These are phyloP conservation scores for Allacma fusca DNA, from an alignment of 2,888 invertebrate species.

Conservation along the genomic window DNA sequence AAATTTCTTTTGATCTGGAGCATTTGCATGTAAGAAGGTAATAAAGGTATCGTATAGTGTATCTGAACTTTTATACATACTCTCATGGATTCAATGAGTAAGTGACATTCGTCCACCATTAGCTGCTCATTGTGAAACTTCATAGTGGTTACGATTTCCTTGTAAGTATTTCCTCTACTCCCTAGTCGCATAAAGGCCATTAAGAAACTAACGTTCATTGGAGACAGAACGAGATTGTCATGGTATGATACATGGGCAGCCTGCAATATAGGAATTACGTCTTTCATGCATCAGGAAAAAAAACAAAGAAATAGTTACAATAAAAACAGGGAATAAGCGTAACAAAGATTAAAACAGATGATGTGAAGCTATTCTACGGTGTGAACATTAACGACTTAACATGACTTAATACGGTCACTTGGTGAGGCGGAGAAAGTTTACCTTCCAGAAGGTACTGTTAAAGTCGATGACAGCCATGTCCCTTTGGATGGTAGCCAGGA, in stretches of 20 bases:
- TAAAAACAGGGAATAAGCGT: too few relatives aligned
- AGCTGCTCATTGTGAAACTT: constrained; percentile 1
- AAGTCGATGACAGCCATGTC: not conserved
- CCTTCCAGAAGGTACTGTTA: not conserved
- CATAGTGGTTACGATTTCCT: not conserved
- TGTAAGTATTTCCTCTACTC: not conserved
- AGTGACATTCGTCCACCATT: not conserved
- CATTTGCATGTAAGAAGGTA: too few relatives aligned
- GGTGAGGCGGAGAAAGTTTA: too few relatives aligned
- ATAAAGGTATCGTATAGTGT: too few relatives aligned
- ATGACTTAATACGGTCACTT: too few relatives aligned
- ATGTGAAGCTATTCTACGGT: too few relatives aligned
- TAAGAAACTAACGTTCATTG: constrained; percentile 1
- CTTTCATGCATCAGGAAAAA: too few relatives aligned
- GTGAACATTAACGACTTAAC: too few relatives aligned
- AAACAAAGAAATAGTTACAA: too few relatives aligned
- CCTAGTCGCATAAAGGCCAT: not conserved
- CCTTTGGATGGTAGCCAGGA: not conserved
- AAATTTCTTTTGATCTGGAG: too few relatives aligned
- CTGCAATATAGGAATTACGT: too few relatives aligned
- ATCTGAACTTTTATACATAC: not conserved
- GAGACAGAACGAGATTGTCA: constrained; percentile 1
- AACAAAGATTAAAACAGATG: too few relatives aligned
- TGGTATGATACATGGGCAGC: constrained; percentile 1
- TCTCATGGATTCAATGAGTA: not conserved